Percentiles rank a stretch among this genome's conserved stretches.
Evolutionary conservation across 2,888 invertebrate genomes (phyloP).

Genomic region (Cactoblastis cactorum): DNA sequence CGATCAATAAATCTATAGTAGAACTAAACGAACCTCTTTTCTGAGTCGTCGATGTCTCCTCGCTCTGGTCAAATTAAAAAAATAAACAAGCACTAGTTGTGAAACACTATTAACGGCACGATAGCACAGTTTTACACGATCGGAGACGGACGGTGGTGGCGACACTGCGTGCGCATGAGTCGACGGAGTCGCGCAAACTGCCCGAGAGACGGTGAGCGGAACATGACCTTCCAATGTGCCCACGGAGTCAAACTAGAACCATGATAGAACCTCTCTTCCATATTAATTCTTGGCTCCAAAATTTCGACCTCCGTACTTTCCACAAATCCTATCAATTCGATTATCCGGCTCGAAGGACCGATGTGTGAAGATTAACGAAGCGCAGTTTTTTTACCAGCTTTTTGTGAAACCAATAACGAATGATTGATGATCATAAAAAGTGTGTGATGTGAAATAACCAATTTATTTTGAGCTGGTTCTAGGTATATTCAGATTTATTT

Average conservation of each 20-base stretch:
- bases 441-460: slow-evolving; percentile 5
- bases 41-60: slow-evolving; percentile 46
- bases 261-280: slow-evolving; percentile 62
- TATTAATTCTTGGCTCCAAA: slow-evolving; percentile 43
- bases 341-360: slow-evolving; percentile 25
- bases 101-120: slow-evolving; percentile 70
- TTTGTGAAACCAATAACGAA: slow-evolving; percentile 3
- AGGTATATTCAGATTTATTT: neutral
- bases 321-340: neutral
- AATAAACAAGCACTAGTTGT: slow-evolving; percentile 61
- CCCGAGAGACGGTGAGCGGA: slow-evolving; percentile 59
- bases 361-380: neutral
- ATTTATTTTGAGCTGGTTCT: slow-evolving; percentile 2
- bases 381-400: neutral
- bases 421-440: slow-evolving; percentile 9
- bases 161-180: slow-evolving; percentile 58
- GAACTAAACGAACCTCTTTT: slow-evolving; percentile 60
- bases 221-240: slow-evolving; percentile 66
- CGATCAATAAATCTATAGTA: slow-evolving; percentile 29
- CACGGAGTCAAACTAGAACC: slow-evolving; percentile 56
- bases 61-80: slow-evolving; percentile 41
- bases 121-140: slow-evolving; percentile 59
- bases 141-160: slow-evolving; percentile 35
- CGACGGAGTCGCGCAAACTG: slow-evolving; percentile 69
- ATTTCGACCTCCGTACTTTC: slow-evolving; percentile 29